Conservation (phyloP, 2,797 vertebrate genomes). For the Clarias fuscus region DNA sequence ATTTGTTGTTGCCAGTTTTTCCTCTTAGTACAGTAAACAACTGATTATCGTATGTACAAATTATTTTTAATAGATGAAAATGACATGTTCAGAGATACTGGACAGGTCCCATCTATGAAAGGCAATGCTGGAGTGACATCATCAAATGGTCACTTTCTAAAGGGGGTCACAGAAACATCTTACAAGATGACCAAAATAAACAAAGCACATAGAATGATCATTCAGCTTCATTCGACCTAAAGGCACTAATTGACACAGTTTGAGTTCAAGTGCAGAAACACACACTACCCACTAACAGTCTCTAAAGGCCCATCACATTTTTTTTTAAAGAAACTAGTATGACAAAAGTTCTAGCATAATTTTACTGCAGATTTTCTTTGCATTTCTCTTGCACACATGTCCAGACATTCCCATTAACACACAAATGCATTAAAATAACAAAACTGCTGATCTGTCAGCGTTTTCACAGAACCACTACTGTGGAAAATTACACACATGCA, state of each 20-base stretch:
- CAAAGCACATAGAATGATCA: background rate
- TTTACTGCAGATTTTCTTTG: conserved; percentile 3
- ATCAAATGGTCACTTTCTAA: background rate
- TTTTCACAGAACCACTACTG: conserved; percentile 9
- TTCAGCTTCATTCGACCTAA: background rate
- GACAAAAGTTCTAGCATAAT: conserved; percentile 1
- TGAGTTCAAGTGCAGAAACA: conserved; percentile 14
- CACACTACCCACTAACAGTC: background rate
- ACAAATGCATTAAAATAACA: background rate
- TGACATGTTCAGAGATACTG: conserved; percentile 9
- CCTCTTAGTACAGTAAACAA: conserved; percentile 8
- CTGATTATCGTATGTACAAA: background rate
- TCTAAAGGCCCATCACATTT: background rate
- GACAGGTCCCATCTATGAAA: background rate
- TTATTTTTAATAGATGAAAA: conserved; percentile 23
- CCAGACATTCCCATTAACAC: background rate
- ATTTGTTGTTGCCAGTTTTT: background rate
- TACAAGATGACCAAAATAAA: background rate
- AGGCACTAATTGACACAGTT: conserved; percentile 25
- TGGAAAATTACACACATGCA: conserved; percentile 25
- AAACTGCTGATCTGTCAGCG: background rate
- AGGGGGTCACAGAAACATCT: background rate
- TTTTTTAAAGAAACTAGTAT: background rate
- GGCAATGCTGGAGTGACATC: background rate
- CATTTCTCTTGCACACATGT: conserved; percentile 14